Evolutionary conservation across 30 jellyfish, hydroid and myxozoan species (phyloP).

Genomic region (Aurelia coerulea): DNA sequence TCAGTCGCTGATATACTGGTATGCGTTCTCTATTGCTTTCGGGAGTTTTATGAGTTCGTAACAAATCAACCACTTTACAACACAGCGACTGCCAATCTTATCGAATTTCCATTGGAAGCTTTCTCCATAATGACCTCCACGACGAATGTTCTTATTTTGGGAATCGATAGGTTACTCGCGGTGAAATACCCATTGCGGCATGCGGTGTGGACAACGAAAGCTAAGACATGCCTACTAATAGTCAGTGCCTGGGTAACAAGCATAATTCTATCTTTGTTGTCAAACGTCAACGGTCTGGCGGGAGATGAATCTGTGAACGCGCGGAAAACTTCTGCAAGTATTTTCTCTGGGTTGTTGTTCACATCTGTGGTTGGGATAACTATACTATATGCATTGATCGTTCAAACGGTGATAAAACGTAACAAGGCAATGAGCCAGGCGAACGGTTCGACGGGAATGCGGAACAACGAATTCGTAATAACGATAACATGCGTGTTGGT

Average conservation of each 20-base stretch:
- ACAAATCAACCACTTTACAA: background rate
- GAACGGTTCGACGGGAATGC: background rate
- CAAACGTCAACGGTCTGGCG: slow-evolving; percentile 36
- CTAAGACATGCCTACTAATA: slow-evolving; percentile 3
- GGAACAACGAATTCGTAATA: background rate
- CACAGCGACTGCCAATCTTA: background rate
- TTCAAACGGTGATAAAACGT: slow-evolving; percentile 12
- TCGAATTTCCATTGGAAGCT: background rate
- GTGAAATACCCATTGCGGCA: slow-evolving; percentile 50
- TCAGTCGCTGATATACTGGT: slow-evolving; percentile 48
- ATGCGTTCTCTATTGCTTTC: background rate
- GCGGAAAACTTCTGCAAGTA: background rate
- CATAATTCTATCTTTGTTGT: slow-evolving; percentile 2
- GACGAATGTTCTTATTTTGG: slow-evolving; percentile 39
- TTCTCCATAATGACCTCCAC: slow-evolving; percentile 43
- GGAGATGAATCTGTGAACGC: background rate
- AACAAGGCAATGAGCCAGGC: background rate
- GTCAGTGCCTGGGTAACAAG: slow-evolving; percentile 51
- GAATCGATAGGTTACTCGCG: slow-evolving; percentile 48
- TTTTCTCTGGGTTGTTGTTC: slow-evolving; percentile 22
- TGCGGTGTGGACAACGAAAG: slow-evolving; percentile 31
- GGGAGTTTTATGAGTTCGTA: slow-evolving; percentile 1
- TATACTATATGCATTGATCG: slow-evolving; percentile 13
- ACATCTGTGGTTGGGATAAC: slow-evolving; percentile 32
- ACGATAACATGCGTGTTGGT: slow-evolving; percentile 4